These are phyloP conservation scores for Gryllus bimaculatus DNA, from an alignment of 1,140 invertebrate genomes.

Conservation along the genomic window DNA sequence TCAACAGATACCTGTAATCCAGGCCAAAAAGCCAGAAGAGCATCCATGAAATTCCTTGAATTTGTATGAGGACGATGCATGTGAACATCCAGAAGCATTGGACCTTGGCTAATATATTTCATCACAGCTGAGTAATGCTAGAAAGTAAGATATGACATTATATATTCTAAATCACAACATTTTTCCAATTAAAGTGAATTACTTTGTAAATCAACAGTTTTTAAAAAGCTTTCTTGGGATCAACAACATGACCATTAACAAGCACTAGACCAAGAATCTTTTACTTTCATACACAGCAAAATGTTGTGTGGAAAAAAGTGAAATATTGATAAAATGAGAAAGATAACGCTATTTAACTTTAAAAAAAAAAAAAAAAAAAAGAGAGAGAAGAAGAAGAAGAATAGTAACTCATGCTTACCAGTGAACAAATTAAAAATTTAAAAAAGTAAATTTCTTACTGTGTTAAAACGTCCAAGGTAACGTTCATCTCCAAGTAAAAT, in stretches of 20 bases:
- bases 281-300: too few relatives aligned
- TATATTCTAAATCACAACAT: too few relatives aligned
- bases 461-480: slow-evolving; percentile 87
- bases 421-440: not conserved
- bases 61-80: slow-evolving; percentile 96
- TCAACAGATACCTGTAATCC: slow-evolving; percentile 69
- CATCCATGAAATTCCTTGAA: slow-evolving; percentile 95
- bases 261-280: too few relatives aligned
- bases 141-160: slow-evolving; percentile 19
- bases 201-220: too few relatives aligned
- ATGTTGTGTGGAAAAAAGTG: not conserved
- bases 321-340: not conserved
- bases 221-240: too few relatives aligned
- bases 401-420: too few relatives aligned
- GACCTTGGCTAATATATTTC: slow-evolving; percentile 94
- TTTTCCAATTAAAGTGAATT: too few relatives aligned
- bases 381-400: too few relatives aligned
- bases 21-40: slow-evolving; percentile 95
- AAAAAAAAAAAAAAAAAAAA: too few relatives aligned
- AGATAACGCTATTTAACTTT: too few relatives aligned
- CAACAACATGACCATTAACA: too few relatives aligned
- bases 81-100: slow-evolving; percentile 93
- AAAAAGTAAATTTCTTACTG: slow-evolving; percentile 34
- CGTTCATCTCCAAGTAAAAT: slow-evolving; percentile 73
- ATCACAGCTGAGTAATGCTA: slow-evolving; percentile 94